These are phyloP conservation scores for Ianthella basta DNA, from an alignment of 37 sponge, comb jelly and placozoan genomes.

Conservation along the genomic window DNA sequence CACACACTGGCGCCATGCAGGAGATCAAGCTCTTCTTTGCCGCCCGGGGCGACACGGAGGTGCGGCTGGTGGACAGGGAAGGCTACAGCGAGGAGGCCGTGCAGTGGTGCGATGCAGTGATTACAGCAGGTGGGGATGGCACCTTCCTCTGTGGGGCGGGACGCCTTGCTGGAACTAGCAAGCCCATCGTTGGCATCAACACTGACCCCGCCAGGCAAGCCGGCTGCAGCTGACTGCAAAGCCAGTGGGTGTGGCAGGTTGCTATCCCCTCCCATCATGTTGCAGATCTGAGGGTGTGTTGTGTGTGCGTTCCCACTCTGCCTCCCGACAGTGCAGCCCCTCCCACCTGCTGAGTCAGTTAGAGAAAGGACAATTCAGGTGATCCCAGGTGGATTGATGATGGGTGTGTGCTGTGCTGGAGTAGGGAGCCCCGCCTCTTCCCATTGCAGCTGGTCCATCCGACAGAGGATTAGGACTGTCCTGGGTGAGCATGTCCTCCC, in stretches of 20 bases:
- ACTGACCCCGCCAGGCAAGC: slow-evolving; percentile 72
- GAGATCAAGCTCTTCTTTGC: slow-evolving; percentile 36
- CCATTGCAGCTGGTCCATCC: not conserved
- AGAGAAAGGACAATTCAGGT: slow-evolving; percentile 48
- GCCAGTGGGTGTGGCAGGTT: too few relatives aligned
- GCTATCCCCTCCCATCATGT: not conserved
- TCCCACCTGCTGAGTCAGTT: slow-evolving; percentile 27
- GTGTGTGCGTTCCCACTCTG: slow-evolving; percentile 34
- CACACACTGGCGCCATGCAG: slow-evolving; percentile 45
- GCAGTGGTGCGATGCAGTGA: slow-evolving; percentile 72
- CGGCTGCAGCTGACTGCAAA: not conserved
- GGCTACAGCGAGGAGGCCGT: slow-evolving; percentile 55
- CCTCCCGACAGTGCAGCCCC: not conserved
- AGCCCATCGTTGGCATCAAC: slow-evolving; percentile 76
- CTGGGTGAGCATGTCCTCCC: slow-evolving; percentile 19
- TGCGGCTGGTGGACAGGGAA: slow-evolving; percentile 49
- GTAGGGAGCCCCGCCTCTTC: too few relatives aligned
- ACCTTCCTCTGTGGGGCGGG: slow-evolving; percentile 72
- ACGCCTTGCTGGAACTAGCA: slow-evolving; percentile 40
- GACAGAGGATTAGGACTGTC: slow-evolving; percentile 48
- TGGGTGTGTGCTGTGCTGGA: not conserved
- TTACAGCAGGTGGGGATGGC: slow-evolving; percentile 88
- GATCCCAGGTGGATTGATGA: too few relatives aligned
- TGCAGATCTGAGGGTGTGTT: slow-evolving; percentile 68
- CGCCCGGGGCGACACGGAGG: slow-evolving; percentile 21